Evolutionary conservation across 2,113 vertebrate species (phyloP).

Genomic region (Apodemus speciosus): DNA sequence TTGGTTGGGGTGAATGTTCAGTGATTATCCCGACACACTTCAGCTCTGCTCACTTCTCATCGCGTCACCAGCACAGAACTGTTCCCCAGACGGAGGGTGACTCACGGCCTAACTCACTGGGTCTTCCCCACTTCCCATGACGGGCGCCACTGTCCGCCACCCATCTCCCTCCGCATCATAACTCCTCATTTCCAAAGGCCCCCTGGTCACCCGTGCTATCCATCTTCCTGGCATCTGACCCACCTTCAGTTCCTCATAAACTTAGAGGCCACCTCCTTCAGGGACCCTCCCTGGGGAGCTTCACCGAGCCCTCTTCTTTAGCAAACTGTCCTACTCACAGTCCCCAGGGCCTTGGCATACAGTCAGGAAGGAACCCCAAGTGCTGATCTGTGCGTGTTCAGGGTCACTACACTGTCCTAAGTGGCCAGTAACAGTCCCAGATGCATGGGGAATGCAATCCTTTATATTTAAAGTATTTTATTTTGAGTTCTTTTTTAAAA

Average conservation of each 20-base stretch:
- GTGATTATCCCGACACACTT: fast-evolving
- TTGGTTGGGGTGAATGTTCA: background rate
- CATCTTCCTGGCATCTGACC: background rate
- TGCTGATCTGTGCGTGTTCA: too few relatives aligned
- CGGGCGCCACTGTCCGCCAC: background rate
- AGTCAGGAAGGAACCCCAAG: background rate
- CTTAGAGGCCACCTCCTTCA: background rate
- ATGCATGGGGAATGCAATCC: background rate
- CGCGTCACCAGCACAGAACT: background rate
- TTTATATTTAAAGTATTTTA: constrained; percentile 65
- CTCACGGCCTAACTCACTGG: background rate
- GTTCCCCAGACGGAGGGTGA: background rate
- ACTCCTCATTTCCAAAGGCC: background rate
- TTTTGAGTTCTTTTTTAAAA: constrained; percentile 61
- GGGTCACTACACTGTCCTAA: background rate
- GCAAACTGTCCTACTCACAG: background rate
- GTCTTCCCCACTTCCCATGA: background rate
- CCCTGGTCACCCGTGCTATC: background rate
- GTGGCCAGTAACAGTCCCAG: background rate
- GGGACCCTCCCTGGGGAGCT: background rate
- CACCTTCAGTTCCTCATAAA: background rate
- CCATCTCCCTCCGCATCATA: fast-evolving
- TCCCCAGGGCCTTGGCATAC: fast-evolving
- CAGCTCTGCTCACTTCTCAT: fast-evolving
- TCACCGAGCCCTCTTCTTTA: background rate